Base-by-base conservation (phyloP, 2,797 vertebrate genomes). In the Amphiprion clarkii region DNA sequence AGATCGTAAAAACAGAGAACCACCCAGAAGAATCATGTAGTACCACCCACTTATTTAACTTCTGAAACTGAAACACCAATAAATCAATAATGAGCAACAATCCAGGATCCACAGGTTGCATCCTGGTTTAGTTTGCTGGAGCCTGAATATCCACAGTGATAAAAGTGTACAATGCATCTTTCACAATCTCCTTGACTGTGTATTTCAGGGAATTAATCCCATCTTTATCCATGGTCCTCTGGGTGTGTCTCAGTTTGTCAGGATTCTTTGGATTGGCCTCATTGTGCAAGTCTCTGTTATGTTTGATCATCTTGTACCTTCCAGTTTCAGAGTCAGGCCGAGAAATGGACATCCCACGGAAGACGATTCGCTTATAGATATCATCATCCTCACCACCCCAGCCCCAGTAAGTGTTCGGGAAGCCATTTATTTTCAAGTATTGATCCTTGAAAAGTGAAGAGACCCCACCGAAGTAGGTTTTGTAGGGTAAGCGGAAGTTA, bases 361-460 rank as follows among this genome's bases (percentile, higher is more conserved):
- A 88, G 62, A 71, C 3, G 69, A 99, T 62, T 71, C 97, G 95
- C 69, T 93, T 95, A 84, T 94, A 97, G 79, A 99, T 96, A 74
- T 99, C 98, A 0, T 99, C 98, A 54, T 99, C 98, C 94, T 99
- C 98, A 0, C 96, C 98, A 31, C 98, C 98, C 98, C 98, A 99
- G 74, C 97, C 97, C 98, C 98, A 99, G 67, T 96, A 99, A 58
- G 95, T 95, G 88, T 99, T 99, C 3, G 98, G 95, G 87, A 98
- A 99, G 78, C 97, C 97, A 8, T 99, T 99, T 49, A 99, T 97
- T 87, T 94, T 95, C 69, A 93, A 76, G 89, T 92, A 99, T 27
- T 99, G 97, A 1, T 94, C 79, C 83, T 96, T 97, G 84, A 95
- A 97, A 68, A 99, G 79, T 36, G 97, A 94, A 25, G 96, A 96